Conservation (phyloP, 2,888 invertebrate genomes). For the Mylabris sibirica region DNA sequence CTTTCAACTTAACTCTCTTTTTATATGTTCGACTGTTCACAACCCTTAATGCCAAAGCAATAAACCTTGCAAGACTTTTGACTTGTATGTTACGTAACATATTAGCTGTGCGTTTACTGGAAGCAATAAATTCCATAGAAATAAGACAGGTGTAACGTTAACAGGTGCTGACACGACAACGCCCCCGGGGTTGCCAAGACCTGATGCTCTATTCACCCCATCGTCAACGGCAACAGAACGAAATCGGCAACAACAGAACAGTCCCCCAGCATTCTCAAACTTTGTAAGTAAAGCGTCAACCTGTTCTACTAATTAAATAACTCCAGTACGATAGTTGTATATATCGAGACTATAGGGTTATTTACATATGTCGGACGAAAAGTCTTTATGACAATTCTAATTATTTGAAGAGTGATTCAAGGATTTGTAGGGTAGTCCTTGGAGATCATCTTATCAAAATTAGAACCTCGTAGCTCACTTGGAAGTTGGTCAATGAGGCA, state of each 20-base stretch:
- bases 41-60: background rate
- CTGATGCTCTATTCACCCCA: constrained; percentile 56
- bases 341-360: background rate
- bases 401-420: too few species aligned
- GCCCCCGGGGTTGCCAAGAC: constrained; percentile 55
- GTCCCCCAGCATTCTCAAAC: constrained; percentile 44
- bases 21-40: background rate
- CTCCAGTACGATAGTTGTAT: constrained; percentile 28
- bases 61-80: background rate
- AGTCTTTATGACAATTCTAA: too few species aligned
- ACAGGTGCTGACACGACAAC: constrained; percentile 55
- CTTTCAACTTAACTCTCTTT: background rate
- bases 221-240: constrained; percentile 26
- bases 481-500: too few species aligned
- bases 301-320: constrained; percentile 42
- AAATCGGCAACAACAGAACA: constrained; percentile 46
- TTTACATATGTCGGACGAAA: background rate
- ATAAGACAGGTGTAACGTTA: constrained; percentile 36
- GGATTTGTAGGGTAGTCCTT: too few species aligned
- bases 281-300: constrained; percentile 40
- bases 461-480: too few species aligned
- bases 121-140: constrained; percentile 34
- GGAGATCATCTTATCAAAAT: too few species aligned
- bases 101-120: constrained; percentile 33
- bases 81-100: constrained; percentile 30